Conservation (phyloP, 2,113 vertebrate species). For the Periophthalmus modestus region DNA sequence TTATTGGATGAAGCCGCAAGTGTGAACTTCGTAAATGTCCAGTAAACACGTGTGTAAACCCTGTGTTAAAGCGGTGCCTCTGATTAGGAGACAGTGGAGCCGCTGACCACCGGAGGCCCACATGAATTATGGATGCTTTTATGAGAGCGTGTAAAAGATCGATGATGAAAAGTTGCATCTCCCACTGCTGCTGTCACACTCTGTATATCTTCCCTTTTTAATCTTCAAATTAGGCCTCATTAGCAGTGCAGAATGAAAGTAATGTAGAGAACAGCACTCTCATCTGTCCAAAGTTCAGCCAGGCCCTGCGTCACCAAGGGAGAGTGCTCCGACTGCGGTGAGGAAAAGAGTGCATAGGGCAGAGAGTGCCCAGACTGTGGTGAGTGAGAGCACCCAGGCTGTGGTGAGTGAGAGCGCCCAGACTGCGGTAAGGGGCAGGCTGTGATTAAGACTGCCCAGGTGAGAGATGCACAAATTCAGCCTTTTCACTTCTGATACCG, state of each 20-base stretch:
- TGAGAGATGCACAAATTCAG: too few relatives aligned
- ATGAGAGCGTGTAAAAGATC: conserved; percentile 54
- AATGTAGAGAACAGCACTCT: conserved; percentile 28
- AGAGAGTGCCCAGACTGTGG: too few relatives aligned
- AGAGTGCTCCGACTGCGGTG: too few relatives aligned
- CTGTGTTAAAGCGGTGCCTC: conserved; percentile 5
- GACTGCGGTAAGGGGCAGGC: too few relatives aligned
- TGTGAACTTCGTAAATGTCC: neutral
- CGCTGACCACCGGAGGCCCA: conserved; percentile 30
- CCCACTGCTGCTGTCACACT: conserved; percentile 40
- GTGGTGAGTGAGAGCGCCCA: too few relatives aligned
- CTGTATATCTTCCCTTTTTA: conserved; percentile 54
- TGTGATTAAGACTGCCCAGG: too few relatives aligned
- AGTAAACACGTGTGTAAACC: neutral
- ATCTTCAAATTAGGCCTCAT: conserved; percentile 61
- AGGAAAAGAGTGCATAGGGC: too few relatives aligned
- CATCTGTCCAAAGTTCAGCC: conserved; percentile 30
- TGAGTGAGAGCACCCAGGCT: too few relatives aligned
- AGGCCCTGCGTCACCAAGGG: conserved; percentile 5
- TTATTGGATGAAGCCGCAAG: neutral
- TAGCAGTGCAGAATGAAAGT: conserved; percentile 40
- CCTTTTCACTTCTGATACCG: too few relatives aligned
- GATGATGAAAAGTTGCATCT: conserved; percentile 57
- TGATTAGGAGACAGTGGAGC: neutral
- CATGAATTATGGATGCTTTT: conserved; percentile 61